Evolutionary conservation across 2,888 invertebrate species (phyloP), one percentile per base, ranked within the genome.

Genomic region (Trissolcus japonicus): DNA sequence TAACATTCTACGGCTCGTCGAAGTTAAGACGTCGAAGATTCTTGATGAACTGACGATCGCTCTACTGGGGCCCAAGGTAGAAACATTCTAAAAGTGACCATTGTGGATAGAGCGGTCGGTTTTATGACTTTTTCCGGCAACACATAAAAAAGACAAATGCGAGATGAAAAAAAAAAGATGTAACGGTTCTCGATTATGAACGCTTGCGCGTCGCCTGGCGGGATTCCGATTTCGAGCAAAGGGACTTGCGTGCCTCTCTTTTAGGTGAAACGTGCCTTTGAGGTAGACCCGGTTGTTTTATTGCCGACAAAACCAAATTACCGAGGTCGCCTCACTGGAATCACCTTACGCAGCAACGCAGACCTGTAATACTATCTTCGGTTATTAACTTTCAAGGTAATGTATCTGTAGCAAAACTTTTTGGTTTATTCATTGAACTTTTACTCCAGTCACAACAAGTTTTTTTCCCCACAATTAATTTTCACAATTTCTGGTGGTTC

Each of bases 281-380:
- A 80, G 82, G 78, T 84, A 80, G 80, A 84, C 82, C 83, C 81
- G 83, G 80, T 82, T 84, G 81, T 85, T 88, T 87, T 88, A 87
- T 87, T 86, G 82, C 85, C 81, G 79, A 67, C 82, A 79, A 81
- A 81, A 80, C 83, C 83, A 82, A 86, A 85, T 86, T 85, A 83
- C 84, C 78, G 80, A 83, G 80, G 72, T 78, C 80, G 50, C 74
- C 74, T 61, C 67, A 51, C 55, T 60, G 71, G 68, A 76, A 62
- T 66, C 66, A 73, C 43, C 57, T 76, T 68, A 73, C 72, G 63
- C 21, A 51, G 63, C 77, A 77, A 65, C 69, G 46, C 54, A 43
- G 73, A 60, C 68, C 72, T 65, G 73, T 77, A 77, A 73, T 56
- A 57, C 66, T 76, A 76, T 71, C 69, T 66, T 60, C 43, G 66